Evolutionary conservation across 2,113 vertebrate species (phyloP).

Genomic region (Mustela nigripes): DNA sequence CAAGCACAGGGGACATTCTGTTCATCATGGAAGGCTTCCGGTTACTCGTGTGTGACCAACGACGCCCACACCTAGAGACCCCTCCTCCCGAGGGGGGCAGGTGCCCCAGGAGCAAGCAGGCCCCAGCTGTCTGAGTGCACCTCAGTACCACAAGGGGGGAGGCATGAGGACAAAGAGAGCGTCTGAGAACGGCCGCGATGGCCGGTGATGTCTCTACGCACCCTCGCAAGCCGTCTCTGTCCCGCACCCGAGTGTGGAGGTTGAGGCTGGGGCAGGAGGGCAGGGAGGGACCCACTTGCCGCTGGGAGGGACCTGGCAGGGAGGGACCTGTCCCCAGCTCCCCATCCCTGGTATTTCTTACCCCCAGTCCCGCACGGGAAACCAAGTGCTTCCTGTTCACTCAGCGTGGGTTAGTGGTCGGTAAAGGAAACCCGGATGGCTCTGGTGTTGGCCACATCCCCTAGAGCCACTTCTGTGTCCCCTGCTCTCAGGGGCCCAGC

Average conservation of each 20-base stretch:
- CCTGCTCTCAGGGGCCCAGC: background rate
- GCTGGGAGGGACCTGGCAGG: no score
- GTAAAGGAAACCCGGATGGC: background rate
- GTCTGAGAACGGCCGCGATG: background rate
- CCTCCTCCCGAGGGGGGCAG: background rate
- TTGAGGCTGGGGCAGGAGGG: background rate
- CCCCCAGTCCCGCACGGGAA: background rate
- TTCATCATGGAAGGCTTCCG: no score
- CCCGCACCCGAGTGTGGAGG: background rate
- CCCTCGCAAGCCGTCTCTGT: background rate
- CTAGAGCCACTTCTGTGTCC: background rate
- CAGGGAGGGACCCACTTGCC: accelerated
- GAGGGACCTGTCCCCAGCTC: background rate
- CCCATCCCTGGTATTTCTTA: background rate
- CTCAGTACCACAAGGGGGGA: background rate
- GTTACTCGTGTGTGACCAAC: no score
- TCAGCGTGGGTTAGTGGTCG: background rate
- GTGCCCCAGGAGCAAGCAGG: background rate
- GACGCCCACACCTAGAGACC: background rate
- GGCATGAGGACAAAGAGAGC: background rate
- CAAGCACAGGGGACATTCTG: no score
- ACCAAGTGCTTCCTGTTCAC: background rate
- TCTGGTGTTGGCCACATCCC: background rate
- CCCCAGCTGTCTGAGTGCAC: background rate
- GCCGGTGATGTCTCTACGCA: background rate